These are phyloP conservation scores for Pecten maximus DNA, from an alignment of 2,888 invertebrate genomes.

Conservation along the genomic window DNA sequence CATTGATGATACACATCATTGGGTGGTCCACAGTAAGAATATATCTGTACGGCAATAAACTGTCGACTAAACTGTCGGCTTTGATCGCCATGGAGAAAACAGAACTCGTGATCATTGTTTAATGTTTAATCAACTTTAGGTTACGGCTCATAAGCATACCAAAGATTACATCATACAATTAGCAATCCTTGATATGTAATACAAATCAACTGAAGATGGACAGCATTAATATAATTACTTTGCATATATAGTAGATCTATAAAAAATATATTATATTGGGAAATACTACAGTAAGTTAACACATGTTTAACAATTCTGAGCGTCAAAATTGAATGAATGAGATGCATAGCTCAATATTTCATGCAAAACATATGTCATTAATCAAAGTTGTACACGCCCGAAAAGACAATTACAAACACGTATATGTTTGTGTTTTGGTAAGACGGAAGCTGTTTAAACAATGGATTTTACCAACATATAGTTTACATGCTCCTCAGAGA, in stretches of 20 bases:
- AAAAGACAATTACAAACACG: neutral
- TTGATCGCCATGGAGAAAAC: neutral
- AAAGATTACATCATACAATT: too few relatives aligned
- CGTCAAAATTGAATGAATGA: neutral
- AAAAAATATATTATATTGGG: too few relatives aligned
- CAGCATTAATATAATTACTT: too few relatives aligned
- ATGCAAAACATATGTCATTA: neutral
- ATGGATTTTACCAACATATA: neutral
- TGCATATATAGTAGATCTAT: too few relatives aligned
- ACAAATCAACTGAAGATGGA: too few relatives aligned
- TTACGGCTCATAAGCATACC: too few relatives aligned
- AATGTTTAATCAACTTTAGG: too few relatives aligned
- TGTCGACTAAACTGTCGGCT: neutral
- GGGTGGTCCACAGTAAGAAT: neutral
- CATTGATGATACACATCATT: neutral
- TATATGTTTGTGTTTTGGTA: neutral
- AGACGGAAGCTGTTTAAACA: neutral
- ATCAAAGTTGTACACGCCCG: neutral
- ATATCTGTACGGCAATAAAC: neutral
- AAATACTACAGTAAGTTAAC: too few relatives aligned
- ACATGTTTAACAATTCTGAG: too few relatives aligned
- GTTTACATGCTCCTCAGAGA: neutral
- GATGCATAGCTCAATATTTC: neutral
- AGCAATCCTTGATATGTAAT: too few relatives aligned
- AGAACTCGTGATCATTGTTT: too few relatives aligned